Percentiles rank a stretch among this genome's conserved stretches.
These are phyloP conservation scores for Herpailurus yagouaroundi DNA, from an alignment of 2,113 vertebrate species.

Conservation along the genomic window DNA sequence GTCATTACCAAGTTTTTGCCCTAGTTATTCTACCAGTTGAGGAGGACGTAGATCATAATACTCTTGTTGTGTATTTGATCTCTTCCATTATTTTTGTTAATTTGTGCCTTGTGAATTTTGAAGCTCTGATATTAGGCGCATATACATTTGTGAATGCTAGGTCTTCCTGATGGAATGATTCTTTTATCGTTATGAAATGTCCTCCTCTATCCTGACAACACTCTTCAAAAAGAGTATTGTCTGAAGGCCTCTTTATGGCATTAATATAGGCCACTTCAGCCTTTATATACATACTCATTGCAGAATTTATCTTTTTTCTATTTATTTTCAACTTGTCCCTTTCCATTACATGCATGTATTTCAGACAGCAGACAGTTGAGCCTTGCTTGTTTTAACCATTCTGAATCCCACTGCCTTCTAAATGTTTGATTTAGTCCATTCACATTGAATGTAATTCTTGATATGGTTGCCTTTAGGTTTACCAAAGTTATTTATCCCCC, in stretches of 20 bases:
- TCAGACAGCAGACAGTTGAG: neutral
- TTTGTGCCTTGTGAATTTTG: neutral
- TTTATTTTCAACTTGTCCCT: neutral
- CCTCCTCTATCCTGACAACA: neutral
- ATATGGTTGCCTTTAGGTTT: neutral
- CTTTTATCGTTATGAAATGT: neutral
- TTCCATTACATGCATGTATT: neutral
- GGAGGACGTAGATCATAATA: neutral
- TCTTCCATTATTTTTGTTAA: neutral
- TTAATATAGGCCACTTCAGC: neutral
- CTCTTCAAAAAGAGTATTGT: neutral
- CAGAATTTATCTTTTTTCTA: neutral
- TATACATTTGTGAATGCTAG: neutral
- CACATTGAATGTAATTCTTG: neutral
- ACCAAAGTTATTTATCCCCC: neutral
- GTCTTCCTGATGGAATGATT: neutral
- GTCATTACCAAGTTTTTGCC: neutral
- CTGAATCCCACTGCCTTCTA: neutral
- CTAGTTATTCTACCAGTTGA: neutral
- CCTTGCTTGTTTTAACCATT: neutral
- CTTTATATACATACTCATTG: neutral
- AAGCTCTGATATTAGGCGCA: neutral
- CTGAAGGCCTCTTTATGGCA: neutral
- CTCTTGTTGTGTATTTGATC: neutral
- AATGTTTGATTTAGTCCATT: neutral